Percentiles rank a stretch among this genome's conserved stretches.
Evolutionary conservation across 2,797 vertebrate genomes (phyloP).

Genomic region (Helostoma temminkii): DNA sequence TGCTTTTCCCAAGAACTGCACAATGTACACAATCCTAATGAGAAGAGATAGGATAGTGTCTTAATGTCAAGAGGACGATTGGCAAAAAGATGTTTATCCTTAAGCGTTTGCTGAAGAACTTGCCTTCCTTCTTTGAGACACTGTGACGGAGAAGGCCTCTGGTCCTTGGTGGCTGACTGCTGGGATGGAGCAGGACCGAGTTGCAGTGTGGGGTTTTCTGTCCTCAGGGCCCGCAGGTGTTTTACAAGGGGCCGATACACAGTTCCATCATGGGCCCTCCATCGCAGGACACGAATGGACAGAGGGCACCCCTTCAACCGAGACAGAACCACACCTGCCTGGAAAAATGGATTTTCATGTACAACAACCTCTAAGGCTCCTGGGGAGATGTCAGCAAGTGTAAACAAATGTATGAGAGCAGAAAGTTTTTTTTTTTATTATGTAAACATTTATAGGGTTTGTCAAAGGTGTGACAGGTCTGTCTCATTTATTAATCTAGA

Average conservation of each 20-base stretch:
- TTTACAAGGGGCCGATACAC: constrained; percentile 83
- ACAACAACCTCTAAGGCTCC: too few relatives aligned
- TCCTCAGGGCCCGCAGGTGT: constrained; percentile 79
- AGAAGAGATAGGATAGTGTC: constrained; percentile 31
- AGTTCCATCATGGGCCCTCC: constrained; percentile 75
- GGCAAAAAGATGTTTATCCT: not conserved
- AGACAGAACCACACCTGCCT: constrained; percentile 84
- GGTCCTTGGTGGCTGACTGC: constrained; percentile 10
- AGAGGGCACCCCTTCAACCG: constrained; percentile 82
- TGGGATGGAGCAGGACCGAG: constrained; percentile 55
- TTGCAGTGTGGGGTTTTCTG: constrained; percentile 82
- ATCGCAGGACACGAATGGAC: constrained; percentile 79
- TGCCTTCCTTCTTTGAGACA: constrained; percentile 85
- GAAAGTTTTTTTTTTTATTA: not conserved
- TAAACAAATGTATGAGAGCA: not conserved
- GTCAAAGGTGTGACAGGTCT: constrained; percentile 20
- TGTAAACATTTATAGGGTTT: not conserved
- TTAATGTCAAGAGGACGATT: not conserved
- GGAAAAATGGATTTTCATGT: not conserved
- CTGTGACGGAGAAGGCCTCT: constrained; percentile 49
- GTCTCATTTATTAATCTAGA: not conserved
- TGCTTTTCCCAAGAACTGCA: constrained; percentile 83
- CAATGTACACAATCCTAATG: constrained; percentile 84
- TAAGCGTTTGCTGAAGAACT: constrained; percentile 20
- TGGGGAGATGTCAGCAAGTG: not conserved